Base-by-base conservation (phyloP, 2,113 vertebrate genomes). In the Columba janthina region DNA sequence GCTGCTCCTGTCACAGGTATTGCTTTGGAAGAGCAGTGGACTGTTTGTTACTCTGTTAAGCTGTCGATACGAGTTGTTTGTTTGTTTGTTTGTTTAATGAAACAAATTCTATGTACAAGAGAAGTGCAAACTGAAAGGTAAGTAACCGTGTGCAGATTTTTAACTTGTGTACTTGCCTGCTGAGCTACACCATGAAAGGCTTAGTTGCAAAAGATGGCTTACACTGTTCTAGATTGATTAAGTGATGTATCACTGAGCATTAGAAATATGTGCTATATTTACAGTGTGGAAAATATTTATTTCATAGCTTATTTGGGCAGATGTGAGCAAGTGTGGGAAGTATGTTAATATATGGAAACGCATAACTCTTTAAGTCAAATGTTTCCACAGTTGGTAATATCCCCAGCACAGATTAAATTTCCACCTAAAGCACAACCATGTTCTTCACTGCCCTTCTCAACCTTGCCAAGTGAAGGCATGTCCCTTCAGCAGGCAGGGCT, bases 201-300 rank as follows among this genome's bases (percentile, higher is more conserved):
- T 93, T 93, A 81, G 67, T 77, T 51, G 73, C 91, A 90, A 93
- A 94, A 96, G n/a, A 70, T 77, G 75, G 1, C 46, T 96, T 80
- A 60, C 34, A 53, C 73, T 25, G 3, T 74, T 93, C 88, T 91
- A 93, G 96, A 94, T 90, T 89, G 90, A 96, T 97, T 95, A 94
- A 91, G 32, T 96, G 93, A 90, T 96, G 46, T 93, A 88, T 83
- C 93, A 60, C 76, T 66, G 77, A 93, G 93, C 57, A 62, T 85
- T 84, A 85, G 61, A 96, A 96, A 88, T 94, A 94, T 89, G 86
- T 87, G 91, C 72, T 97, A 62, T 96, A 97, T 98, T 97, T 98
- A 94, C 94, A 96, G 77, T 82, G 83, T 89, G 92, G 95, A 97
- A 96, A 93, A 95, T 94, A 97, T 96, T 97, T 97, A 96, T 96